Conservation (phyloP, 2,888 invertebrate species). For the Drosophila prostipennis region DNA sequence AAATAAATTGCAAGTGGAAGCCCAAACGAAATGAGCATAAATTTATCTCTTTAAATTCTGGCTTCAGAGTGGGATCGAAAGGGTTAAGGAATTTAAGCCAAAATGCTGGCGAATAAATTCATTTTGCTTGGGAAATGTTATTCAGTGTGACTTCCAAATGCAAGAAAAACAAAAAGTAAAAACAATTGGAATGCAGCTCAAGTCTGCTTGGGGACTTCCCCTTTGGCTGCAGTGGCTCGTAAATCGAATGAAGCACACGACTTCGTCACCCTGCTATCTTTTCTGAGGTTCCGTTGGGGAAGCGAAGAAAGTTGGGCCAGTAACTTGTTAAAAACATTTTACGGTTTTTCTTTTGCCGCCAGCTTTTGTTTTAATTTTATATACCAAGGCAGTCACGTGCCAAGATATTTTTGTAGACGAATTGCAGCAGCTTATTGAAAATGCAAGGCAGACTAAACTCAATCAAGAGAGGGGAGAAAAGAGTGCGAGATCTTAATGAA, state of each 20-base stretch:
- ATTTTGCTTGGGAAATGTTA: constrained; percentile 40
- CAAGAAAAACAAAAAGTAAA: constrained; percentile 40
- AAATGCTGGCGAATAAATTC: constrained; percentile 24
- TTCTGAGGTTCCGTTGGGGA: constrained; percentile 41
- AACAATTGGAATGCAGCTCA: constrained; percentile 26
- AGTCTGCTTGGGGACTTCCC: constrained; percentile 19
- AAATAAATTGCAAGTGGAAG: constrained; percentile 58
- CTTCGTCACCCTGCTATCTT: constrained; percentile 37
- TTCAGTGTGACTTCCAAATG: constrained; percentile 46
- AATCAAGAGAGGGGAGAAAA: constrained; percentile 43
- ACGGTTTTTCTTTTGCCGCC: constrained; percentile 22
- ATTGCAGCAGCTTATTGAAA: constrained; percentile 44
- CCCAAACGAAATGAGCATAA: constrained; percentile 10
- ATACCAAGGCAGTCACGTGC: constrained; percentile 66
- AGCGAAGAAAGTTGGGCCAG: constrained; percentile 51
- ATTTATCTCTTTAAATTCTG: constrained; percentile 55
- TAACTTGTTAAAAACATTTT: constrained; percentile 55
- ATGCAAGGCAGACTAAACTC: constrained; percentile 46
- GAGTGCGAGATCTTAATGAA: constrained; percentile 25
- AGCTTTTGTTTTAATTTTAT: constrained; percentile 22
- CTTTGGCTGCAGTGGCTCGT: constrained; percentile 60
- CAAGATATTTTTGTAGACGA: constrained; percentile 30
- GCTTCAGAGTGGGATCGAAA: constrained; percentile 9
- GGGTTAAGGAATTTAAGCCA: constrained; percentile 61
- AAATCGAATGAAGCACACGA: constrained; percentile 64